phyloP scores from a whole-genome alignment of 2,113 vertebrate species.

The Illadopsis cleaveri region DNA sequence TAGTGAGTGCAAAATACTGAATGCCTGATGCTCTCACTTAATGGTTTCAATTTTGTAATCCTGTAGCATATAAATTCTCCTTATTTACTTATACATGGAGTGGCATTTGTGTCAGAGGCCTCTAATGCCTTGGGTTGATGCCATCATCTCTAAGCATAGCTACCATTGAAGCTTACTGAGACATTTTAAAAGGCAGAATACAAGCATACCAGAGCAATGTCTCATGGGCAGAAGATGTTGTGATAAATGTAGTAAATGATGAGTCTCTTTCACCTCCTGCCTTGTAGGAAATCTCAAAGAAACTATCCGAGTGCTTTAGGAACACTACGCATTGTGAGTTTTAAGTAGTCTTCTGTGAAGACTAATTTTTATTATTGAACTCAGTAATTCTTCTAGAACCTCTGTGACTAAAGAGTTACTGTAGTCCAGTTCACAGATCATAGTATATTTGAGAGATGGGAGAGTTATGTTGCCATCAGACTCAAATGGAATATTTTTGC shows the following conservation, averaged over 20 bases:
- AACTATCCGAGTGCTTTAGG: neutral
- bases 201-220: neutral
- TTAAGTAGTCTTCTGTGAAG: neutral
- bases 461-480: neutral
- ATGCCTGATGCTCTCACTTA: neutral
- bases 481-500: neutral
- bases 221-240: neutral
- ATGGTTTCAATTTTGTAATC: neutral
- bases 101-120: neutral
- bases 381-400: neutral
- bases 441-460: neutral
- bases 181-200: neutral
- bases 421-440: neutral
- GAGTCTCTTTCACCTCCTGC: neutral
- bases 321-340: neutral
- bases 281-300: neutral
- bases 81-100: neutral
- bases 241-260: neutral
- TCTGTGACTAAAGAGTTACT: neutral
- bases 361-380: neutral
- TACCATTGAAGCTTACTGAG: neutral
- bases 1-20: neutral
- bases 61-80: neutral
- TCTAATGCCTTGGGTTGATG: neutral
- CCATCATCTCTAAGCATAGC: neutral